Percentiles rank a stretch among this genome's conserved stretches.
These are phyloP conservation scores for Arge pagana DNA, from an alignment of 2,888 invertebrate species.

Conservation along the genomic window DNA sequence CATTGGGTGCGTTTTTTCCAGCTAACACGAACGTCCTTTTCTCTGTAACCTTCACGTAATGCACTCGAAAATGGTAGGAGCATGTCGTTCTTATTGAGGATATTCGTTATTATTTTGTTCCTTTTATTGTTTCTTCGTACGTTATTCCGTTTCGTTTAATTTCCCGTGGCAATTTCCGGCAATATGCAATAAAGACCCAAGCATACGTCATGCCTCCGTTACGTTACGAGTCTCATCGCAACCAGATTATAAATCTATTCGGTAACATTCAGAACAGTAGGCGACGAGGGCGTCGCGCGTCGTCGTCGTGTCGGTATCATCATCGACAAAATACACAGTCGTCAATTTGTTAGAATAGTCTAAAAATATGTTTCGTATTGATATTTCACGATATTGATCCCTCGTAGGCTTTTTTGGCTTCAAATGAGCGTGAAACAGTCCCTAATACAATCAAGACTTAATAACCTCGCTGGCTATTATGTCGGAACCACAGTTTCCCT, in stretches of 20 bases:
- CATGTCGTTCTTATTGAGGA: neutral
- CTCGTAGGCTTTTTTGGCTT: constrained; percentile 42
- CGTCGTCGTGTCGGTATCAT: neutral
- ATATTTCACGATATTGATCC: constrained; percentile 51
- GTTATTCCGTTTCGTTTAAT: constrained; percentile 1
- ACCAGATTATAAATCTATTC: constrained; percentile 13
- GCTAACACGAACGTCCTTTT: constrained; percentile 14
- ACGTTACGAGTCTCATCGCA: constrained; percentile 3
- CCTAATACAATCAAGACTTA: neutral
- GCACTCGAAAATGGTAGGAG: neutral
- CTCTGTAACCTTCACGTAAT: constrained; percentile 7
- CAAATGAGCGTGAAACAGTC: constrained; percentile 11
- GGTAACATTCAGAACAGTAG: constrained; percentile 12
- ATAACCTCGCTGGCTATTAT: constrained; percentile 1
- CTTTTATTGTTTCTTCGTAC: constrained; percentile 8
- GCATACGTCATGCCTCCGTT: constrained; percentile 2
- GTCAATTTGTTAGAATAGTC: constrained; percentile 42
- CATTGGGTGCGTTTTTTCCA: constrained; percentile 21
- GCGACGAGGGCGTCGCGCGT: constrained; percentile 11
- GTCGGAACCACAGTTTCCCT: constrained; percentile 1
- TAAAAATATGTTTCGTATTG: constrained; percentile 53
- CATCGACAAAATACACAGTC: constrained; percentile 20
- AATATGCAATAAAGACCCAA: constrained; percentile 21
- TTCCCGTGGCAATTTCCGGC: neutral
- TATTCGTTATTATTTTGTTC: neutral